Conservation (phyloP, 30 jellyfish, hydroid and myxozoan genomes). For the Aurelia sp. region DNA sequence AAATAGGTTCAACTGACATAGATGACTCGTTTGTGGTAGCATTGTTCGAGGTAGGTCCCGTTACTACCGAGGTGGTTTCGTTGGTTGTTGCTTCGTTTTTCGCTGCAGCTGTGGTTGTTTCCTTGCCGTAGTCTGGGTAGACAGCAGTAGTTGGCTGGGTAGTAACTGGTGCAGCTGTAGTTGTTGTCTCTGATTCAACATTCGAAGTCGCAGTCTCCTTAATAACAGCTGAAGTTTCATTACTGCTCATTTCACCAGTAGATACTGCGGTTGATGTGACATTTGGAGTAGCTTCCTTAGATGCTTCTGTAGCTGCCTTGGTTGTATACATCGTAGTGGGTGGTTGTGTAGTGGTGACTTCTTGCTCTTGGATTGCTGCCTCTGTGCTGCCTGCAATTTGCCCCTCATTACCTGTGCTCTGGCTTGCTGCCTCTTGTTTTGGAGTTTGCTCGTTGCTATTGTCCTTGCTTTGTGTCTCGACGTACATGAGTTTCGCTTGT, state of each 20-base stretch:
- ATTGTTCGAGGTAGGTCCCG: no score
- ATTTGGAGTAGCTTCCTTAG: background rate
- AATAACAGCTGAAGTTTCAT: background rate
- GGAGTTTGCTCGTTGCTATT: conserved; percentile 14
- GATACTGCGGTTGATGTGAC: background rate
- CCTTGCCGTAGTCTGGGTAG: background rate
- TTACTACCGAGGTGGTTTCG: no score
- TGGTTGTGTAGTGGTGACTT: background rate
- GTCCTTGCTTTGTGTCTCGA: conserved; percentile 24
- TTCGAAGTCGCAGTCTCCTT: background rate
- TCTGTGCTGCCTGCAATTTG: background rate
- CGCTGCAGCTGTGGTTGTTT: no score
- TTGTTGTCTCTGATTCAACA: background rate
- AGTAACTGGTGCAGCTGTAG: background rate
- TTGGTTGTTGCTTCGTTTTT: no score
- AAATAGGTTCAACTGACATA: background rate
- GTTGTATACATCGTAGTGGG: background rate
- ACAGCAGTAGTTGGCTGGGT: background rate
- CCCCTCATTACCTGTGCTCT: no score
- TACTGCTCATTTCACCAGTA: background rate
- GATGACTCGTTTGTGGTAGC: conserved; percentile 1
- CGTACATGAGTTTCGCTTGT: conserved; percentile 20
- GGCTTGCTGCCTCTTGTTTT: no score
- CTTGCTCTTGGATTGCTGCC: background rate
- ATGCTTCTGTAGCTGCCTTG: background rate